These are phyloP conservation scores for Eretmocerus hayati DNA, from an alignment of 2,888 invertebrate genomes.

Conservation along the genomic window DNA sequence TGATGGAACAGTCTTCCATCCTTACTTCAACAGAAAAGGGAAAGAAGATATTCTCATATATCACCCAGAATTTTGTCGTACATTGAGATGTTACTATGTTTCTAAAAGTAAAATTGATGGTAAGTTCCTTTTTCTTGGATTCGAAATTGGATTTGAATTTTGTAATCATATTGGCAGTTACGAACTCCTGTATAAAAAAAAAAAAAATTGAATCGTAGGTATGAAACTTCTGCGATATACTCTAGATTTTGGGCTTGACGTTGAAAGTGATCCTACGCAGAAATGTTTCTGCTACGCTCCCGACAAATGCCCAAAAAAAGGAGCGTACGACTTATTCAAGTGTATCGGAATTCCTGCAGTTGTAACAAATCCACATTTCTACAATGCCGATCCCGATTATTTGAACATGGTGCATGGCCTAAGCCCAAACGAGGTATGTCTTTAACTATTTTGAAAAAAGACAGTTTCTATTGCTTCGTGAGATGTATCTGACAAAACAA, in stretches of 20 bases:
- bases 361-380: conserved; percentile 74
- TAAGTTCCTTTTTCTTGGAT: too few species aligned
- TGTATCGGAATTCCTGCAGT: conserved; percentile 66
- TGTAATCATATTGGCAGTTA: neutral
- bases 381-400: conserved; percentile 53
- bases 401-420: conserved; percentile 34
- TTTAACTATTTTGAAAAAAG: too few species aligned
- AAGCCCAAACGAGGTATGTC: conserved; percentile 29
- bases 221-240: conserved; percentile 56
- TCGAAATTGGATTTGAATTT: too few species aligned
- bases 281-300: conserved; percentile 54
- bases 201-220: neutral
- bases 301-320: conserved; percentile 63
- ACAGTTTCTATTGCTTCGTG: too few species aligned
- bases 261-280: conserved; percentile 50
- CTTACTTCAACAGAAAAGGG: conserved; percentile 57
- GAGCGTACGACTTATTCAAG: conserved; percentile 61
- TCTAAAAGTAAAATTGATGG: conserved; percentile 4
- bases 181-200: neutral
- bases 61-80: conserved; percentile 68
- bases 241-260: conserved; percentile 62
- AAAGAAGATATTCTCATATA: conserved; percentile 61
- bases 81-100: conserved; percentile 26
- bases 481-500: too few species aligned
- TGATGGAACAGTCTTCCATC: conserved; percentile 84